phyloP scores from a whole-genome alignment of 2,797 vertebrate genomes.

The Cichlasoma orientale region DNA sequence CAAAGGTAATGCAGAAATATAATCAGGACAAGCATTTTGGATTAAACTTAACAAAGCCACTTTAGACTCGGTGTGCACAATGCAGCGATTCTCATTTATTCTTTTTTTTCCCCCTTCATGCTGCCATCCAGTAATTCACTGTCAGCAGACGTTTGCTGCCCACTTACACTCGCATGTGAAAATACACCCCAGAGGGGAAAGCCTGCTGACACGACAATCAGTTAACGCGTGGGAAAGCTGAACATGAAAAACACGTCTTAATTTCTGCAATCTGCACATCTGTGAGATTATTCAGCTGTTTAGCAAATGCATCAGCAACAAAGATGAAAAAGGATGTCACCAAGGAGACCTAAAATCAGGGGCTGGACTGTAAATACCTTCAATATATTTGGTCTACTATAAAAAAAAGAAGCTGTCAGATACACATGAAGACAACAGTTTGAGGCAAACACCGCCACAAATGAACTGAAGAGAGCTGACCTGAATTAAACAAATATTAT shows the following conservation, averaged over 20 bases:
- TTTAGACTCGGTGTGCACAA: background rate
- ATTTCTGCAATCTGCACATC: conserved; percentile 10
- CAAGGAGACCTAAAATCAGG: conserved; percentile 4
- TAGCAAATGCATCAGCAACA: background rate
- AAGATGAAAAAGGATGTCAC: conserved; percentile 3
- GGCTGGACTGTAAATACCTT: background rate
- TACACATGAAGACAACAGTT: background rate
- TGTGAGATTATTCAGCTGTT: background rate
- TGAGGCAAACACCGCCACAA: background rate
- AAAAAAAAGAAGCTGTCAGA: background rate
- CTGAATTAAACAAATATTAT: background rate
- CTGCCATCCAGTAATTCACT: background rate
- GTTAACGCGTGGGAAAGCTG: conserved; percentile 8
- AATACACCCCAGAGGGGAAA: background rate
- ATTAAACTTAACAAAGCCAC: conserved; percentile 1
- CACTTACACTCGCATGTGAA: background rate
- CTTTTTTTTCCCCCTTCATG: background rate
- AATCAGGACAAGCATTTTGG: conserved; percentile 10
- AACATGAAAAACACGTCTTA: background rate
- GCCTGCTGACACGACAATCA: conserved; percentile 11
- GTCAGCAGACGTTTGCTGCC: background rate
- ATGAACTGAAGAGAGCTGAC: background rate
- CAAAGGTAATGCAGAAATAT: background rate
- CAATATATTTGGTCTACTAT: background rate
- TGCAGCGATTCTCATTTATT: background rate